A percentile compares a stretch with the other conserved stretches of the same genome.
These are phyloP conservation scores for Excalfactoria chinensis DNA, from an alignment of 2,113 vertebrate genomes.

Conservation along the genomic window DNA sequence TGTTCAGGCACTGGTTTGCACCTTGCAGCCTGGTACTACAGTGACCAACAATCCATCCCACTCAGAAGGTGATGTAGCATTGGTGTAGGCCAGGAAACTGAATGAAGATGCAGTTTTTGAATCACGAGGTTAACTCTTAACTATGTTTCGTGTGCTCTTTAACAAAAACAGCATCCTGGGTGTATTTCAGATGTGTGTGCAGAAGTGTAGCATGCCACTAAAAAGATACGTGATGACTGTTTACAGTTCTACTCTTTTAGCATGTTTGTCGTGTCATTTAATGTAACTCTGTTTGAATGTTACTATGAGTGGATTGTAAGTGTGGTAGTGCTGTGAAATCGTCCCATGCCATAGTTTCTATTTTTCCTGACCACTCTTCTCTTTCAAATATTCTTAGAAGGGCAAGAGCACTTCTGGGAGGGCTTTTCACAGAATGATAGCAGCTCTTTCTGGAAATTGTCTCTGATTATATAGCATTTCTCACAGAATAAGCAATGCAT, in stretches of 20 bases:
- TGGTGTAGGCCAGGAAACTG: not conserved
- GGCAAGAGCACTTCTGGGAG: not conserved
- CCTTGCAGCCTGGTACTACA: not conserved
- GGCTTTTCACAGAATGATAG: not conserved
- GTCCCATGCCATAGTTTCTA: not conserved
- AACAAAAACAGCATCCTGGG: not conserved
- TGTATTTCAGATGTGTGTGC: not conserved
- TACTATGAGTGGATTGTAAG: not conserved
- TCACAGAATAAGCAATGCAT: not conserved
- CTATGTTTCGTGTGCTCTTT: accelerated
- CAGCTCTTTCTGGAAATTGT: not conserved
- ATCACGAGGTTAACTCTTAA: not conserved
- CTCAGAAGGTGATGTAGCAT: not conserved
- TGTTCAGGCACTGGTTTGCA: accelerated
- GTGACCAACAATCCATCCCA: not conserved
- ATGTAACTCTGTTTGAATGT: not conserved
- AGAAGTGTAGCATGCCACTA: not conserved
- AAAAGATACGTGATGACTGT: not conserved
- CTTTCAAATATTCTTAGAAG: not conserved
- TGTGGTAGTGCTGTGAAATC: not conserved
- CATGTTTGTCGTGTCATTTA: not conserved
- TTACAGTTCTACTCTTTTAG: not conserved
- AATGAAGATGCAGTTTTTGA: not conserved
- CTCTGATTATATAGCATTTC: not conserved
- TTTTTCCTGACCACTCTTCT: not conserved